A percentile compares a stretch with the other conserved stretches of the same genome.
These are phyloP conservation scores for Spisula solida DNA, from an alignment of 2,888 invertebrate genomes.

Conservation along the genomic window DNA sequence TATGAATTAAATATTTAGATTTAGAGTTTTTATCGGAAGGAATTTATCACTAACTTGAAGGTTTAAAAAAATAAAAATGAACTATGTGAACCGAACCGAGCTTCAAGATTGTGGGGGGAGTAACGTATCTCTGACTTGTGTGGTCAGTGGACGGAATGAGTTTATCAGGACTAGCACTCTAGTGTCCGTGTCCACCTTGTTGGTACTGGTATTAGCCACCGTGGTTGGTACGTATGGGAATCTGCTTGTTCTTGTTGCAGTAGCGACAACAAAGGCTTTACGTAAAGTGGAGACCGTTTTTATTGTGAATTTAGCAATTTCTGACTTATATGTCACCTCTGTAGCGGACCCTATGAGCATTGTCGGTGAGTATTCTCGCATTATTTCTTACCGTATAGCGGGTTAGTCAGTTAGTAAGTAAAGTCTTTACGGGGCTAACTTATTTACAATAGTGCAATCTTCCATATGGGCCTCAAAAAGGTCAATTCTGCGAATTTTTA, in stretches of 20 bases:
- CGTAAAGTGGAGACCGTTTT: slow-evolving; percentile 72
- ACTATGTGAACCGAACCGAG: background rate
- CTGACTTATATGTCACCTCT: slow-evolving; percentile 77
- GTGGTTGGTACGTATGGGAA: slow-evolving; percentile 71
- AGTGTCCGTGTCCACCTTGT: slow-evolving; percentile 41
- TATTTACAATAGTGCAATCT: no score
- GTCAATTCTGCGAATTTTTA: no score
- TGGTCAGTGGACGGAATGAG: slow-evolving; percentile 38
- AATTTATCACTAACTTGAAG: background rate
- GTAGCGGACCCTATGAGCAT: slow-evolving; percentile 80
- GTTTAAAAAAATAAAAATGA: no score
- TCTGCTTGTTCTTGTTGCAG: slow-evolving; percentile 62
- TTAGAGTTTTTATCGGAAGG: no score
- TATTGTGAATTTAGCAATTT: slow-evolving; percentile 77
- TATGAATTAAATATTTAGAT: no score
- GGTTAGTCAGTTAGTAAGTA: no score
- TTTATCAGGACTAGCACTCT: slow-evolving; percentile 43
- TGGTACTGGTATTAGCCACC: slow-evolving; percentile 61
- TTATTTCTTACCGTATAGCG: no score
- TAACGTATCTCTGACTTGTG: background rate
- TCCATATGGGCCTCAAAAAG: no score
- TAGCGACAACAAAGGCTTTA: slow-evolving; percentile 50
- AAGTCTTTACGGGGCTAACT: no score
- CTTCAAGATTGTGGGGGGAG: background rate
- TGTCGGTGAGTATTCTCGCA: slow-evolving; percentile 78